These are phyloP conservation scores for Xenopus borealis DNA, from an alignment of 2,113 vertebrate genomes.

Conservation along the genomic window DNA sequence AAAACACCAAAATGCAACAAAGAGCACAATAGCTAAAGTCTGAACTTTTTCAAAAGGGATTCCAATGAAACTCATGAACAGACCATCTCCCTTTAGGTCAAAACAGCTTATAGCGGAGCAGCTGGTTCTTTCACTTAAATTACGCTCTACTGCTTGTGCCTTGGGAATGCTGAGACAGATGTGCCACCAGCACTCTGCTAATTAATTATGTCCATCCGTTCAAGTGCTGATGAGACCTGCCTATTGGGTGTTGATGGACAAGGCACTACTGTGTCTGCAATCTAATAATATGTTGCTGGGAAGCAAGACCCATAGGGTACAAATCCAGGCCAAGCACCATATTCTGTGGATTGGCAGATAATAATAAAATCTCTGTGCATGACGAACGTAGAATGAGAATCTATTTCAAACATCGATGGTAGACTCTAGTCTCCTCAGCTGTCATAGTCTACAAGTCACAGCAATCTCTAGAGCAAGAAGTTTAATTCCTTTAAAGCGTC, in stretches of 20 bases:
- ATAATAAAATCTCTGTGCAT: too few relatives aligned
- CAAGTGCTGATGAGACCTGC: slow-evolving; percentile 30
- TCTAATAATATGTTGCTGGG: slow-evolving; percentile 3
- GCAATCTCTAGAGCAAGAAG: too few relatives aligned
- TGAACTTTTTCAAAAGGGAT: slow-evolving; percentile 39
- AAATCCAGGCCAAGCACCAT: too few relatives aligned
- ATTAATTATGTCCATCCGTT: slow-evolving; percentile 37
- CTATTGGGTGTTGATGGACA: slow-evolving; percentile 28
- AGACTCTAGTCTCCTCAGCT: too few relatives aligned
- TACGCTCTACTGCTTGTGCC: slow-evolving; percentile 5
- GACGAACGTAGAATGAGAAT: too few relatives aligned
- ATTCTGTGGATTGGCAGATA: too few relatives aligned
- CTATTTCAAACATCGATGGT: too few relatives aligned
- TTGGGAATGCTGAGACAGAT: slow-evolving; percentile 32
- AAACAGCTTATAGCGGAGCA: slow-evolving; percentile 26
- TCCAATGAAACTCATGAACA: slow-evolving; percentile 27
- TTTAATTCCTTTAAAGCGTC: too few relatives aligned
- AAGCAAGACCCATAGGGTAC: too few relatives aligned
- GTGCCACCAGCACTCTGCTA: slow-evolving; percentile 37
- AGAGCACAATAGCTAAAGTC: slow-evolving; percentile 27
- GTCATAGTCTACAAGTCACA: too few relatives aligned
- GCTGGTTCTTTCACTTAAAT: slow-evolving; percentile 40
- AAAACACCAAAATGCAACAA: slow-evolving; percentile 4
- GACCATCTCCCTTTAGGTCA: slow-evolving; percentile 37
- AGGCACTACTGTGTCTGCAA: slow-evolving; percentile 27